Percentiles rank a stretch among this genome's conserved stretches.
Conservation (phyloP, 1,140 invertebrate genomes). For the Caerostris extrusa region DNA sequence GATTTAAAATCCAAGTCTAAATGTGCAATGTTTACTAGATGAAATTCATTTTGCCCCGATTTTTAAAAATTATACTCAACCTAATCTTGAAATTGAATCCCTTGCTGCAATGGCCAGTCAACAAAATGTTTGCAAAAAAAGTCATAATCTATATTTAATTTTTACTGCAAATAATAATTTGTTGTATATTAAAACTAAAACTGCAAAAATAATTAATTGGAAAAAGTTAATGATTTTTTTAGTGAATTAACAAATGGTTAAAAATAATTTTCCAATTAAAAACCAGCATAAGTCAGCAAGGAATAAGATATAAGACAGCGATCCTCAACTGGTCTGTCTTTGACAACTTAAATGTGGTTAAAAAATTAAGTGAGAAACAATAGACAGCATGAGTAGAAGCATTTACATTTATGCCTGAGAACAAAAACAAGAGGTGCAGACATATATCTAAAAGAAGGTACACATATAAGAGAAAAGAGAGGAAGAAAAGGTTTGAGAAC, state of each 20-base stretch:
- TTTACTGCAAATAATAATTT: background rate
- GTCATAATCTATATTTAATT: background rate
- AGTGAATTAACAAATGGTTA: no score
- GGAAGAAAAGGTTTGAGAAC: slow-evolving; percentile 69
- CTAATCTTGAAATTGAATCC: slow-evolving; percentile 56
- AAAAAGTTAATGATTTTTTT: no score
- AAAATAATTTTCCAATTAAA: background rate
- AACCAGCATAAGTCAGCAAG: slow-evolving; percentile 58
- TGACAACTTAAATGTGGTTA: background rate
- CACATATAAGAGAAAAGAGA: slow-evolving; percentile 30
- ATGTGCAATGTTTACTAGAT: background rate
- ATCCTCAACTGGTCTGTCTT: slow-evolving; percentile 67
- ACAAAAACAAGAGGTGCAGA: slow-evolving; percentile 38
- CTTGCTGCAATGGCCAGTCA: slow-evolving; percentile 58
- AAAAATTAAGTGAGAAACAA: background rate
- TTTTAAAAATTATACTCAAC: slow-evolving; percentile 38
- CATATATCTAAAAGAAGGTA: background rate
- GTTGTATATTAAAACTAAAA: no score
- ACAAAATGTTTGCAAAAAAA: background rate
- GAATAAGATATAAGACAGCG: slow-evolving; percentile 70
- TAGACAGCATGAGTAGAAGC: background rate
- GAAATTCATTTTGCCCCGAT: background rate
- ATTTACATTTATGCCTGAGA: background rate
- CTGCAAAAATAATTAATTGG: no score
- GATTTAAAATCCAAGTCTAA: no score